A percentile compares a stretch with the other conserved stretches of the same genome.
phyloP scores from a whole-genome alignment of 1,140 invertebrate genomes.

The Delia radicum region DNA sequence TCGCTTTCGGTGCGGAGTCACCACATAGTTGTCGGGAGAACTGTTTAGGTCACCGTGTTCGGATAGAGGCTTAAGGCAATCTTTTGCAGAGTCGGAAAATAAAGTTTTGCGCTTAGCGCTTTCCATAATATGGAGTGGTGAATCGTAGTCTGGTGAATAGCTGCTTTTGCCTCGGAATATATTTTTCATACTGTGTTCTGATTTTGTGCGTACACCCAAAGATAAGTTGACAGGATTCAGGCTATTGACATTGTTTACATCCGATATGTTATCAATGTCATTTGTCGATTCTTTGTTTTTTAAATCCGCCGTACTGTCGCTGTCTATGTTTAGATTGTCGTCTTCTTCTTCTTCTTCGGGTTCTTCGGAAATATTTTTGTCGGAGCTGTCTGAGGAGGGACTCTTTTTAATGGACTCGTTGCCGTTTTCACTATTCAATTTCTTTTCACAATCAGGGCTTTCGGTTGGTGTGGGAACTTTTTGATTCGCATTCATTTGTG shows the following conservation, averaged over 20 bases:
- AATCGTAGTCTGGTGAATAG: conserved; percentile 37
- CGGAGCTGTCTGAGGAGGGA: conserved; percentile 2
- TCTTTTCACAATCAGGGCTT: conserved; percentile 7
- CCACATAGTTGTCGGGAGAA: conserved; percentile 74
- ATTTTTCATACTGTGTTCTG: conserved; percentile 36
- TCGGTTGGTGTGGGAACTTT: background rate
- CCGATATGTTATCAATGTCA: background rate
- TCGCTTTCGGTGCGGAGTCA: conserved; percentile 79
- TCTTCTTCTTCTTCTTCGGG: conserved; percentile 27
- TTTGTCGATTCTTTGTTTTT: conserved; percentile 41
- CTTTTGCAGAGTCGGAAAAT: conserved; percentile 63
- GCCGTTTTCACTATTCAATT: conserved; percentile 13
- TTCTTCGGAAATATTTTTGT: background rate
- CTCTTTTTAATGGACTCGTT: background rate
- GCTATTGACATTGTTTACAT: background rate
- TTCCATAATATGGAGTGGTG: conserved; percentile 40
- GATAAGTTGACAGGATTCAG: conserved; percentile 78
- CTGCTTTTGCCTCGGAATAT: conserved; percentile 27
- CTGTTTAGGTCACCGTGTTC: conserved; percentile 67
- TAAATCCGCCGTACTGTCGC: conserved; percentile 9
- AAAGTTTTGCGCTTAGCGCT: conserved; percentile 66
- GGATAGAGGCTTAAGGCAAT: conserved; percentile 62
- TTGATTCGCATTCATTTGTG: background rate
- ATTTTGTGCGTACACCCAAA: conserved; percentile 57
- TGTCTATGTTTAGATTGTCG: conserved; percentile 9